Conservation (phyloP, 30 jellyfish, hydroid and myxozoan species). For the Chironex yamaguchii region DNA sequence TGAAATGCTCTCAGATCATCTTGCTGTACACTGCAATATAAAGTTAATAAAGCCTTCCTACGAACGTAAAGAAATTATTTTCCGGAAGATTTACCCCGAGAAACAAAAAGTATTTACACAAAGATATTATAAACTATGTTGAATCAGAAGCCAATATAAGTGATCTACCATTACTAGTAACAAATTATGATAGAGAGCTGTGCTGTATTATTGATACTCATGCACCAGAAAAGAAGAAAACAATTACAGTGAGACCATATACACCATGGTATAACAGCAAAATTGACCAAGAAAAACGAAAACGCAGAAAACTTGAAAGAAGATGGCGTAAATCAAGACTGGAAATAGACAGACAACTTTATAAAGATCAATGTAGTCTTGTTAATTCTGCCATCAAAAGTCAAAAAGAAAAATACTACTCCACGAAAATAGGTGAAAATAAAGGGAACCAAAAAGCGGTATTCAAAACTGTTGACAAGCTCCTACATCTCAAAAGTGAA, state of each 20-base stretch:
- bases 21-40: slow-evolving; percentile 30
- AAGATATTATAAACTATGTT: too few relatives aligned
- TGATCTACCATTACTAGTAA: slow-evolving; percentile 23
- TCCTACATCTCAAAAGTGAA: slow-evolving; percentile 6
- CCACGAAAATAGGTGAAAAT: slow-evolving; percentile 24
- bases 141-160: slow-evolving; percentile 2
- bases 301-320: slow-evolving; percentile 5
- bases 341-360: background rate
- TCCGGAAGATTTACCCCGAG: slow-evolving; percentile 2
- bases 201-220: slow-evolving; percentile 19
- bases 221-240: slow-evolving; percentile 41
- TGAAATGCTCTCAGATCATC: slow-evolving; percentile 8
- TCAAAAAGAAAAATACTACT: slow-evolving; percentile 31
- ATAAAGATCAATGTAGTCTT: background rate
- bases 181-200: slow-evolving; percentile 47
- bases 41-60: slow-evolving; percentile 9
- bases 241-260: slow-evolving; percentile 20
- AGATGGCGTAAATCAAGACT: slow-evolving; percentile 27
- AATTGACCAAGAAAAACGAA: background rate
- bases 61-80: background rate
- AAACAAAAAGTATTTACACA: too few relatives aligned
- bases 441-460: slow-evolving; percentile 54
- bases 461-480: slow-evolving; percentile 22
- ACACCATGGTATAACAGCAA: slow-evolving; percentile 24
- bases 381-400: slow-evolving; percentile 24